Evolutionary conservation across 1,140 invertebrate species (phyloP).

Genomic region (Muscidifurax raptorellus): DNA sequence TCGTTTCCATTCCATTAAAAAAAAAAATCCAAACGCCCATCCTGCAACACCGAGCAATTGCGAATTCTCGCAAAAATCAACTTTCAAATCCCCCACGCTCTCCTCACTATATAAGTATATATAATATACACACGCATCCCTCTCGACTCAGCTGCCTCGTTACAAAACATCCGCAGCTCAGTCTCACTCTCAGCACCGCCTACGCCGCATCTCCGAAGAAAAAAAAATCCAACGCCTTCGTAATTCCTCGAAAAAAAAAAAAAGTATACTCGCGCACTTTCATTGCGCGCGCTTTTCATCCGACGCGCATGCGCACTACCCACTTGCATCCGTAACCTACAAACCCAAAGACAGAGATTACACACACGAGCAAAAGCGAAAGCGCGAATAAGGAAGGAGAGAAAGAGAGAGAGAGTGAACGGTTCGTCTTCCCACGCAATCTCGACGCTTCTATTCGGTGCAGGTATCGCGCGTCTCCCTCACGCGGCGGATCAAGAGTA

Average conservation of each 20-base stretch:
- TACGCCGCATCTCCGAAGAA: background rate
- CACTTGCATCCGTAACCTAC: conserved; percentile 32
- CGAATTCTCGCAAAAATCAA: background rate
- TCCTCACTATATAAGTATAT: background rate
- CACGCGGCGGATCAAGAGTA: background rate
- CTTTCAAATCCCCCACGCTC: background rate
- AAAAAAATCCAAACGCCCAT: too few relatives aligned
- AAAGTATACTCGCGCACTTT: background rate
- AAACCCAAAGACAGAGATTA: conserved; percentile 13
- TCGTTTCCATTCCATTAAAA: too few relatives aligned
- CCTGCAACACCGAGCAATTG: background rate
- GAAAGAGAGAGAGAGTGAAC: background rate
- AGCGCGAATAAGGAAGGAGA: background rate
- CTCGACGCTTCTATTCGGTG: background rate
- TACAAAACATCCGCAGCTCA: background rate
- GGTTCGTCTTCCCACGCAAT: background rate
- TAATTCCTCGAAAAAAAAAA: background rate
- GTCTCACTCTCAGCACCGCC: background rate
- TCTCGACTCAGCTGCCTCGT: background rate
- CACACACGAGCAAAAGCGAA: background rate
- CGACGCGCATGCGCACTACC: background rate
- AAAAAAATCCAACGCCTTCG: too few relatives aligned
- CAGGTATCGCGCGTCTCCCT: background rate
- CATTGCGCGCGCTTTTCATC: background rate
- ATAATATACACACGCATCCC: background rate